Evolutionary conservation across 2,113 vertebrate species (phyloP).

Genomic region (Piaya cayana): DNA sequence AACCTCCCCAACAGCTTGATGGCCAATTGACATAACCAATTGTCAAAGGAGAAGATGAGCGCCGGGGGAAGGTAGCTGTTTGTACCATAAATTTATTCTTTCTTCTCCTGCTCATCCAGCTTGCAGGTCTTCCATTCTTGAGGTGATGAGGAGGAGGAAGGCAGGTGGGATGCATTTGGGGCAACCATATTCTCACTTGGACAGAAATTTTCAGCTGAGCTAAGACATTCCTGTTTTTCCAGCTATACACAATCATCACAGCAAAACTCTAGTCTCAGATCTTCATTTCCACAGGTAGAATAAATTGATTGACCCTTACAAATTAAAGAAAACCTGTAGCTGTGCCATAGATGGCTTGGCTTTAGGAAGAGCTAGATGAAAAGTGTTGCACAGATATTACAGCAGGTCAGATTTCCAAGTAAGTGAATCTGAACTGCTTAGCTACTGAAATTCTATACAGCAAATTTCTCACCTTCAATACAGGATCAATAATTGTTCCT

Average conservation of each 20-base stretch:
- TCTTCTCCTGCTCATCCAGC: not conserved
- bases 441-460: not conserved
- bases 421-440: not conserved
- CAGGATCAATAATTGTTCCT: slow-evolving; percentile 72
- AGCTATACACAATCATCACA: not conserved
- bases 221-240: not conserved
- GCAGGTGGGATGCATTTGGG: not conserved
- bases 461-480: slow-evolving; percentile 79
- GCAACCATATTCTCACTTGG: not conserved
- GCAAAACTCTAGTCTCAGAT: not conserved
- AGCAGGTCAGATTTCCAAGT: not conserved
- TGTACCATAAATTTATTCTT: not conserved
- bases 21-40: not conserved
- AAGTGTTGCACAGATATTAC: not conserved
- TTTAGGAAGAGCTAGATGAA: not conserved
- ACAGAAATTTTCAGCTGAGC: not conserved
- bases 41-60: not conserved
- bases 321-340: not conserved
- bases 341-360: not conserved
- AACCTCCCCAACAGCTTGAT: not conserved
- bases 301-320: not conserved
- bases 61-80: not conserved
- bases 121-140: not conserved
- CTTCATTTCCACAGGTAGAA: not conserved
- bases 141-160: no score